phyloP scores from a whole-genome alignment of 2,797 vertebrate genomes.

The Lithobates pipiens region DNA sequence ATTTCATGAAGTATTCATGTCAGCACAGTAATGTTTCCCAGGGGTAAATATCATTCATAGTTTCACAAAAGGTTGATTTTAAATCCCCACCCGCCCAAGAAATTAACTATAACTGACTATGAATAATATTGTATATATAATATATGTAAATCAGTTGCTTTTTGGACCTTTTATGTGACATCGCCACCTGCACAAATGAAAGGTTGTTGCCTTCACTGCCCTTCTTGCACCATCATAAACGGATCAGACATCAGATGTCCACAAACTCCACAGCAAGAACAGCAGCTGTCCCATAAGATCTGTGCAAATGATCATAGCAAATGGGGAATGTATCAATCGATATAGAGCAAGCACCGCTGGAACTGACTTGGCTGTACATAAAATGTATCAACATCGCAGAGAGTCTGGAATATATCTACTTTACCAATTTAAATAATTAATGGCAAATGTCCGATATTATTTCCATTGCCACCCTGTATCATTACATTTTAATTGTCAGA shows the following conservation, averaged over 20 bases:
- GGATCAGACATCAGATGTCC: not conserved
- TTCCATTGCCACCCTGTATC: too few relatives aligned
- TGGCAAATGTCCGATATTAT: too few relatives aligned
- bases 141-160: not conserved
- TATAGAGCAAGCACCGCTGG: not conserved
- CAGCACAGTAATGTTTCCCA: not conserved
- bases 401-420: too few relatives aligned
- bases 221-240: not conserved
- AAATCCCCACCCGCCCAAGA: not conserved
- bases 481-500: too few relatives aligned
- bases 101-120: slow-evolving; percentile 10
- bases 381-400: not conserved
- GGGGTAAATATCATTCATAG: not conserved
- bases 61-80: not conserved
- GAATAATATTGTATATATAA: slow-evolving; percentile 34
- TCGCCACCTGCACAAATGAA: not conserved
- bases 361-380: not conserved
- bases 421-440: too few relatives aligned
- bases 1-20: slow-evolving; percentile 6
- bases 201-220: not conserved
- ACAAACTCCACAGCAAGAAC: not conserved
- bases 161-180: not conserved
- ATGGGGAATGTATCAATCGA: not conserved
- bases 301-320: not conserved
- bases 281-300: slow-evolving; percentile 16